Evolutionary conservation across 2,113 vertebrate genomes (phyloP), one percentile per base, ranked within the genome.

Genomic region (Rhabdomys dilectus): DNA sequence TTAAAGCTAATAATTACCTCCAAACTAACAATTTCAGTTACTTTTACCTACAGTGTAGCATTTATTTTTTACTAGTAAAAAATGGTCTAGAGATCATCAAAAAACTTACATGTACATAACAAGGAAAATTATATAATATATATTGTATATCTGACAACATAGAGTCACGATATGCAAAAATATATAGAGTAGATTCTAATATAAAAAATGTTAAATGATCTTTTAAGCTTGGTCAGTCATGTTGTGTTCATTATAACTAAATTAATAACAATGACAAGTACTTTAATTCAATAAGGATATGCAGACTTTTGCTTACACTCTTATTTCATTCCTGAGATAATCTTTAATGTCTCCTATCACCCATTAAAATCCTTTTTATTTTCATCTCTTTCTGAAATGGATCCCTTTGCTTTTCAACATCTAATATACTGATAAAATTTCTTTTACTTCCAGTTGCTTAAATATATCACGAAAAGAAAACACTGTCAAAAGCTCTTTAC

Each of bases 101-200:
- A 85, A 95, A 94, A 19, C 77, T 87, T 89, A 82, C 68, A n/a
- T 92, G 19, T 13, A 72, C n/a, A 76, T 80, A 89, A 29, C 24
- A 86, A 48, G 3, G 31, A 51, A 85, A 72, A 34, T 86, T 68
- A 36, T 86, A 8, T 42, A 89, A 78, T 91, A 78, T 62, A 36
- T 73, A 85, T 85, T n/a, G 34, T 80, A 58, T 4, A 72, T 91
- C 22, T 96, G 64, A 26, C 48, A 85, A 42, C 3, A 56, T 48
- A 31, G 2, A 91, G 58, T 91, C 29, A 76, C 64, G 96, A 89
- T 53, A 36, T 91, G 81, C 66, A 31, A 73, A 76, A 93, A 77
- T 45, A 66, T 21, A 93, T 36, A 84, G 70, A 78, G 53, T 76
- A 68, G 68, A 72, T 26, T 87, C n/a, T 10, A 80, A 17, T 42